A percentile compares a stretch with the other conserved stretches of the same genome.
These are phyloP conservation scores for Epiblema foenella DNA, from an alignment of 2,888 invertebrate species.

Conservation along the genomic window DNA sequence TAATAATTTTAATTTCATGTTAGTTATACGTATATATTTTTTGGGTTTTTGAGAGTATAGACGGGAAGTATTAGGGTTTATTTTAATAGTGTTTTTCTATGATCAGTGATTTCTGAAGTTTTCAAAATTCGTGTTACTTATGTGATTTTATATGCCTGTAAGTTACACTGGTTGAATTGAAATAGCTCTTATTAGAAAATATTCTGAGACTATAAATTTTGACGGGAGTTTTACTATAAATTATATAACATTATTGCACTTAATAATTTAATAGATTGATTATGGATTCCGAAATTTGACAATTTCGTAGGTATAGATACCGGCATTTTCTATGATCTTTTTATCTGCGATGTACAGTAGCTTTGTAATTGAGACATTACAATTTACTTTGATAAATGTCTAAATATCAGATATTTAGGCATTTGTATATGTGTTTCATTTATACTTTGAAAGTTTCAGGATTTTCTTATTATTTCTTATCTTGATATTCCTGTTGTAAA, in stretches of 20 bases:
- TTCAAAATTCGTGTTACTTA: background rate
- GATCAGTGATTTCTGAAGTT: background rate
- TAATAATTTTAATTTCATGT: no score
- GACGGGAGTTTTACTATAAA: background rate
- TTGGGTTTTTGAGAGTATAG: background rate
- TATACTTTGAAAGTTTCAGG: background rate
- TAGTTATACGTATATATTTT: background rate
- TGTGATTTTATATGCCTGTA: no score
- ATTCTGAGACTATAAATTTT: background rate
- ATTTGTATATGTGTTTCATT: background rate
- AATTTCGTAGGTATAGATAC: slow-evolving; percentile 1
- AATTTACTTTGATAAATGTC: background rate
- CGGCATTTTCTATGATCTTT: slow-evolving; percentile 12
- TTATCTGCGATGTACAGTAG: background rate
- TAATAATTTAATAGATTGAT: slow-evolving; percentile 6
- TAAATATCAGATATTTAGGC: background rate
- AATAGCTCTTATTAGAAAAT: background rate
- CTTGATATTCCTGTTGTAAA: background rate
- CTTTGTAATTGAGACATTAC: background rate
- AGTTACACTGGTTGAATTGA: no score
- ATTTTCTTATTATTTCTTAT: background rate
- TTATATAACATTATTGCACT: background rate
- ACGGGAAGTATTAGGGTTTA: background rate
- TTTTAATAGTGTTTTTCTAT: background rate
- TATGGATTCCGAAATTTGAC: background rate